These are phyloP conservation scores for Plebejus anna DNA, from an alignment of 2,888 invertebrate species.

Conservation along the genomic window DNA sequence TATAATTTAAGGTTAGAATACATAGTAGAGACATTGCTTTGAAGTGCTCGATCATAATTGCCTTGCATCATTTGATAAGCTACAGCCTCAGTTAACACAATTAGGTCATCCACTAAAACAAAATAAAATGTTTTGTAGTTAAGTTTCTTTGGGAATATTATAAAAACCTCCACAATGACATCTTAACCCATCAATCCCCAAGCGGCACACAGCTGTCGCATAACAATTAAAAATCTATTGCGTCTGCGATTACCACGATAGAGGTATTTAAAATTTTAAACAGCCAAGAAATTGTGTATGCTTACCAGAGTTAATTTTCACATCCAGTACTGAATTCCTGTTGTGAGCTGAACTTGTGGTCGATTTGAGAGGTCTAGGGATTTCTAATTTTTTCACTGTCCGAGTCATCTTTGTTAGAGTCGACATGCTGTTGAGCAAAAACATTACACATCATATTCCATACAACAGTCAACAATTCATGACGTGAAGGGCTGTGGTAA, in stretches of 20 bases:
- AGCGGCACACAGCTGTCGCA: too few relatives aligned
- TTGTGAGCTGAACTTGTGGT: slow-evolving; percentile 79
- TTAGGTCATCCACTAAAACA: slow-evolving; percentile 87
- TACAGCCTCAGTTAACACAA: slow-evolving; percentile 90
- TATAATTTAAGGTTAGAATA: slow-evolving; percentile 90
- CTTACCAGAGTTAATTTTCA: slow-evolving; percentile 77
- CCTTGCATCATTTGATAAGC: slow-evolving; percentile 88
- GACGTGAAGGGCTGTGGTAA: slow-evolving; percentile 50
- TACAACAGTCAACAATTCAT: slow-evolving; percentile 32
- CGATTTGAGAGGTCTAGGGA: slow-evolving; percentile 85
- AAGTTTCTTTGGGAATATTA: neutral
- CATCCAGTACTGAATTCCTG: slow-evolving; percentile 73
- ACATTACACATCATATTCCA: slow-evolving; percentile 35
- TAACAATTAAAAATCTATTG: too few relatives aligned
- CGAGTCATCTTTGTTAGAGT: slow-evolving; percentile 83
- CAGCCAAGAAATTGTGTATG: slow-evolving; percentile 35
- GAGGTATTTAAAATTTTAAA: neutral
- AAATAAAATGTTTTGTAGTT: slow-evolving; percentile 45
- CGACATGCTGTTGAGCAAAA: slow-evolving; percentile 72
- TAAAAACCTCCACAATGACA: slow-evolving; percentile 2
- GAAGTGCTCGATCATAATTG: slow-evolving; percentile 84
- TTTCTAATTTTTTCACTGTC: slow-evolving; percentile 86
- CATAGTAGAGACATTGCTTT: slow-evolving; percentile 87
- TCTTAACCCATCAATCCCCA: neutral
- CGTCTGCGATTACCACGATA: too few relatives aligned